Conservation (phyloP, 2,888 invertebrate genomes). For the Drosophila algonquin region DNA sequence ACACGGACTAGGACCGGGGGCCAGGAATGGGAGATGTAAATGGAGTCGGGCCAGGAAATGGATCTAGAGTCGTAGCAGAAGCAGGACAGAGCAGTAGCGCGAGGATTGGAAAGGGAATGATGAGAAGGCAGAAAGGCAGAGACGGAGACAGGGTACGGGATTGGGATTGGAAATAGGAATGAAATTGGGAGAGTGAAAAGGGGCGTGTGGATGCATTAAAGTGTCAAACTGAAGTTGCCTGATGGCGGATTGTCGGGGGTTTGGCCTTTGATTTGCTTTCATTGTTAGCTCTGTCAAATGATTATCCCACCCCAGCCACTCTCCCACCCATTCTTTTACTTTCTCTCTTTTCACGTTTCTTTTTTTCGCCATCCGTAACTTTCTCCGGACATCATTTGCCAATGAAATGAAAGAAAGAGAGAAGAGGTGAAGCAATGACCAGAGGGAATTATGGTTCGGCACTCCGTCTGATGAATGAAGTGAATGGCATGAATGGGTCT, state of each 20-base stretch:
- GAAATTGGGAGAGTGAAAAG: not conserved
- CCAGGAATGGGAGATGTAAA: conserved; percentile 1
- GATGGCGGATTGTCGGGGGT: conserved; percentile 38
- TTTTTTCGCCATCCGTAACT: not conserved
- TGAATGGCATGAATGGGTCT: conserved; percentile 2
- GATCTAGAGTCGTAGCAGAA: not conserved
- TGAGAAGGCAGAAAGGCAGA: not conserved
- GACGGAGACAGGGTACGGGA: too few species aligned
- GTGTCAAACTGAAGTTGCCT: conserved; percentile 59
- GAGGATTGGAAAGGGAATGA: not conserved
- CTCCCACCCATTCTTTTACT: not conserved
- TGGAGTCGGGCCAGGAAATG: not conserved
- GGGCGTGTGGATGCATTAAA: conserved; percentile 50
- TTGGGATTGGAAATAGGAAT: not conserved
- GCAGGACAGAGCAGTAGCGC: not conserved
- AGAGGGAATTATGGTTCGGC: conserved; percentile 6
- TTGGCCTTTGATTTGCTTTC: conserved; percentile 55
- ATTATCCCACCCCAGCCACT: not conserved
- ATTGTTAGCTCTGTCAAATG: conserved; percentile 25
- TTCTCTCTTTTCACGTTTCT: not conserved
- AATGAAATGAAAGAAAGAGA: conserved; percentile 1
- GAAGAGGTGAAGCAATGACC: conserved; percentile 7
- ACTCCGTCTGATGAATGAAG: conserved; percentile 21
- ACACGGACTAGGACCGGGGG: conserved; percentile 14
- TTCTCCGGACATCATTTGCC: conserved; percentile 30